Conservation (phyloP, 2,888 invertebrate species). For the Exephanes ischioxanthus region DNA sequence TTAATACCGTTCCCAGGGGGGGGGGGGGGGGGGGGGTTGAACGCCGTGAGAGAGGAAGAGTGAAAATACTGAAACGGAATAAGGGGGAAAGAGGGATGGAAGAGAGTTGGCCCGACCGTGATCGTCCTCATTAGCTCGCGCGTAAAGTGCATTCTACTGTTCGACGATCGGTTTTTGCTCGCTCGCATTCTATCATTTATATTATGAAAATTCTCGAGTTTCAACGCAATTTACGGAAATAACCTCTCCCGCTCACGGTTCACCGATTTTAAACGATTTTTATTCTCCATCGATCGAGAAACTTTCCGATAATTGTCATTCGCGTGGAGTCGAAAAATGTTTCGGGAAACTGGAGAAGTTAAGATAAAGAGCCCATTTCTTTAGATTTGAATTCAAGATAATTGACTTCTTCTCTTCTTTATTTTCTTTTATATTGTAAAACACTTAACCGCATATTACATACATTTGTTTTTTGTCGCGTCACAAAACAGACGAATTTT, state of each 20-base stretch:
- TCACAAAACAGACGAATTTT: no score
- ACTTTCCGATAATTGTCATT: background rate
- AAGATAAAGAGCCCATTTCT: background rate
- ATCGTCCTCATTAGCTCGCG: slow-evolving; percentile 77
- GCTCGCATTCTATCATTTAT: background rate
- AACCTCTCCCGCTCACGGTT: background rate
- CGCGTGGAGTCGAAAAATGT: background rate
- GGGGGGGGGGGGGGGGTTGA: slow-evolving; percentile 8
- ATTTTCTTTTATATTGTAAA: no score
- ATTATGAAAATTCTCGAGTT: slow-evolving; percentile 13
- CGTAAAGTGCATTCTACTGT: slow-evolving; percentile 71
- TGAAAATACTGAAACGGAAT: slow-evolving; percentile 26
- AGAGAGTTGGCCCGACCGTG: slow-evolving; percentile 49
- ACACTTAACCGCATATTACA: no score
- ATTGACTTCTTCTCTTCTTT: no score
- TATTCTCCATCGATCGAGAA: background rate
- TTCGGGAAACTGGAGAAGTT: background rate
- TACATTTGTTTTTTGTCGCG: no score
- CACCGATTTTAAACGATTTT: background rate
- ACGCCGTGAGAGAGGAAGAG: background rate
- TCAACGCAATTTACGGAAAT: background rate
- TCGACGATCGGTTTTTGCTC: slow-evolving; percentile 44
- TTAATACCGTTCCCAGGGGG: slow-evolving; percentile 74
- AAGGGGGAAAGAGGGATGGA: slow-evolving; percentile 36
- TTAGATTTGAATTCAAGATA: background rate